Base-by-base conservation (phyloP, 2,113 vertebrate species). In the Octodon degus region DNA sequence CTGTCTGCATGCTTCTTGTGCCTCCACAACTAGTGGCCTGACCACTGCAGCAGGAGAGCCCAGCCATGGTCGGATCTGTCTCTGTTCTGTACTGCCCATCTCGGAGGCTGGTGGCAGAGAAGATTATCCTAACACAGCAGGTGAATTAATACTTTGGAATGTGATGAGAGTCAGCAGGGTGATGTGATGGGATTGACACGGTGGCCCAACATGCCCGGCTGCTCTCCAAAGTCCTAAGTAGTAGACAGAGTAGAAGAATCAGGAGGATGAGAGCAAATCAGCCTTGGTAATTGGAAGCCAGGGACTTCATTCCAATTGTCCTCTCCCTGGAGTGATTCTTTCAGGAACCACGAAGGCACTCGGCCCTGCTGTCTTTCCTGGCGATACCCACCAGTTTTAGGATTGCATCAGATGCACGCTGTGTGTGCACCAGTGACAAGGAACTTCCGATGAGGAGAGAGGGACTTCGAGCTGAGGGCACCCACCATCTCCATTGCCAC, bases 61-160 rank as follows among this genome's bases (percentile, higher is more conserved):
- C 53, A 13, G 67, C 70, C 10, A 93, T 62, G 89, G 13, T 8
- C 67, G 65, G 86, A 63, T 95, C 93, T 90, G 58, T 90, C 58
- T 74, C 50, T 10, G 37, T 90, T 96, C 0, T 58, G 40, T 81
- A 70, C 76, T 30, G 77, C 34, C 1, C 22, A 1, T 53, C 37
- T 86, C 16, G 27, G 34, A 91, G 92, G 74, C 86, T 47, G 5
- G 87, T 11, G 14, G 97, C 37, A 16, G 72, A 50, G 82, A 47
- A 32, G 82, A 3, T 58, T 90, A 95, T 70, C 86, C 95, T 93
- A 43, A 43, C 0, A 70, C 50, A 96, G 79, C 85, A 94, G 58
- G 79, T 96, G 97, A 97, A 96, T 58, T 97, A 97, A 97, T 95
- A 96, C 97, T 98, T 97, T 0, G 83, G 92, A 97, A 96, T 5